These are phyloP conservation scores for Pseudomyrmex gracilis DNA, from an alignment of 1,140 invertebrate species.

Conservation along the genomic window DNA sequence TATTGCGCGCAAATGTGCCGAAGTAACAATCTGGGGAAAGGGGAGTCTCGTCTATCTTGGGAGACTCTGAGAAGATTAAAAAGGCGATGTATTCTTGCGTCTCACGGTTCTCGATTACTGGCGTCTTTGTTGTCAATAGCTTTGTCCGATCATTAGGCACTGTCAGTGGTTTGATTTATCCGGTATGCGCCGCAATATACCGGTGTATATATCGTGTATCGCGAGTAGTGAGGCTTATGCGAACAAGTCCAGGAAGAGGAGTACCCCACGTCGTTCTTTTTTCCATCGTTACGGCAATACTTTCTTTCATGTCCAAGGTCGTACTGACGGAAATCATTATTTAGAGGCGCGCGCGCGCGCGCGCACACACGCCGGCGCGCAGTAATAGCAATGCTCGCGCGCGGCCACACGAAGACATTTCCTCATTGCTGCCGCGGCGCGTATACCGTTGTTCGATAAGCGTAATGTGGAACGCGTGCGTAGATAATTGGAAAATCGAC, in stretches of 20 bases:
- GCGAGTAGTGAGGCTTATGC: conserved; percentile 14
- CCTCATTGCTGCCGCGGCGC: conserved; percentile 74
- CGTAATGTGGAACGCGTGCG: conserved; percentile 68
- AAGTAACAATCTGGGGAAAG: neutral
- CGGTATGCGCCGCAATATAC: conserved; percentile 4
- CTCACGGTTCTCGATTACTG: neutral
- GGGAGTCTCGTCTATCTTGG: too few species aligned
- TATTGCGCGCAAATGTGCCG: neutral
- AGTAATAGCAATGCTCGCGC: conserved; percentile 53
- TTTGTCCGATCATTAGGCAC: neutral
- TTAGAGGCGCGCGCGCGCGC: conserved; percentile 38
- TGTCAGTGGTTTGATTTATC: conserved; percentile 48
- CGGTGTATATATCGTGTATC: neutral
- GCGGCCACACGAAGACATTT: conserved; percentile 70
- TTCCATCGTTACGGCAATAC: conserved; percentile 51
- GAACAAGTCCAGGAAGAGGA: conserved; percentile 48
- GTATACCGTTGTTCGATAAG: conserved; percentile 80
- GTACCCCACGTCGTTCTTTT: conserved; percentile 37
- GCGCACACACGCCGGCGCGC: neutral
- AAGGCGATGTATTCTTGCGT: too few species aligned
- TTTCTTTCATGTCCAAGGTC: conserved; percentile 58
- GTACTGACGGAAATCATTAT: conserved; percentile 76
- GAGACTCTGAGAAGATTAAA: too few species aligned
- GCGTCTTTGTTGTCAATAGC: conserved; percentile 27
- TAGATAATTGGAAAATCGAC: conserved; percentile 76